Base-by-base conservation (phyloP, 2,113 vertebrate genomes). In the Poecilia latipinna region DNA sequence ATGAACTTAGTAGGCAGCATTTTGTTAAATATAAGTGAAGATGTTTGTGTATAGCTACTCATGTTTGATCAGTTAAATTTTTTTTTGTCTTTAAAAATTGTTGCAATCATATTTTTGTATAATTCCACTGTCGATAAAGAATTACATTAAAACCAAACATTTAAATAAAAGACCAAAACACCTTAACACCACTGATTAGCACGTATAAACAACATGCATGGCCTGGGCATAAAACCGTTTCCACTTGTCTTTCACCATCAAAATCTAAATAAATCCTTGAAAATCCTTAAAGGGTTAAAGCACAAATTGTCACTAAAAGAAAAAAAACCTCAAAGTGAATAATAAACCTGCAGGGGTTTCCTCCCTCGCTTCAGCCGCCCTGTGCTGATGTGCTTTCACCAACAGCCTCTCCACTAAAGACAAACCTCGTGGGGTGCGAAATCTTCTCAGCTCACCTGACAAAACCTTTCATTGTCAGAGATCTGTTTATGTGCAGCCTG, bases 391-490 rank as follows among this genome's bases (percentile, higher is more conserved):
- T 54, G 42, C 19, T 68, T 72, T 60, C 29, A 12, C 39, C 42
- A 77, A 81, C 67, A 4, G 68, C 75, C 71, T 76, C 71, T 28
- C 24, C 69, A 65, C 66, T 33, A 67, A 73, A 71, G 0, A 79
- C n/a, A 77, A 51, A 61, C 65, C 62, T 70, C 35, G 66, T 42
- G 31, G 57, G 48, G 65, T 73, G 57, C 70, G 44, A 68, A 80
- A 61, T 44, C 0, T 65, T 72, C 72, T 79, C 1, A 51, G 10
- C 75, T 69, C 33, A 69, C 54, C 68, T 62, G 65, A 79, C 57
- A 80, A 67, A 72, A 48, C 48, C 79, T 71, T 48, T 24, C 65
- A 32, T 65, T 71, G 31, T 7, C 31, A 57, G 28, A 15, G 26
- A 76, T 12, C 63, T 74, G 12, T 65, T 66, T 24, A 66, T 57